Base-by-base conservation (phyloP, 2,888 invertebrate genomes). In the Blastobasis adustella region DNA sequence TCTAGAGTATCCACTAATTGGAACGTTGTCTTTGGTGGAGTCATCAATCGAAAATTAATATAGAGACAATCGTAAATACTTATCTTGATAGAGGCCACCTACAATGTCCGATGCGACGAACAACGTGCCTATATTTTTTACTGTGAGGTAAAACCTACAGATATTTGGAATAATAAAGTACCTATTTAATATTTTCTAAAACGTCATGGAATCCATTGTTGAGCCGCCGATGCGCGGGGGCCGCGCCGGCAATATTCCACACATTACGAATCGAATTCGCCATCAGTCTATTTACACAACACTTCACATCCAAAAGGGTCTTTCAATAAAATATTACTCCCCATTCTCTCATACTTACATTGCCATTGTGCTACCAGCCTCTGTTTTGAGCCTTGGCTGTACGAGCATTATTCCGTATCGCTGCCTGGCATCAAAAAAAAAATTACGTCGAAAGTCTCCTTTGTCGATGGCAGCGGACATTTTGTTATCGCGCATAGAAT, bases 281-380 rank as follows among this genome's bases (percentile, higher is more conserved):
- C 73, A 69, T 73, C 73, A 61, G 70, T 74, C 76, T 87, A 85
- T 89, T 89, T 82, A 89, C 89, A 83, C 82, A 84, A 85, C 88
- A 89, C 89, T 89, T 80, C 64, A 79, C 66, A 64, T 64, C 74
- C 74, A 74, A 82, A 86, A 86, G 85, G 88, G 85, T 78, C 87
- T 83, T 82, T 84, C 86, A 85, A 87, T 87, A 87, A 83, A 84
- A 83, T 84, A 82, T 86, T 76, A 74, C 83, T 78, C 84, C 85
- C 85, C 69, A 81, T 85, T 83, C 83, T 80, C 72, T 77, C 80
- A 83, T 81, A 75, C 73, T 72, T 65, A 60, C 66, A 63, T 60
- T 63, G 69, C 67, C 57, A 82, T 83, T 85, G 83, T 84, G 71
- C 69, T 62, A 41, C 59, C 52, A 58, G 64, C 59, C 68, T 71